phyloP scores from a whole-genome alignment of 2,888 invertebrate genomes.

The Dryobota labecula region DNA sequence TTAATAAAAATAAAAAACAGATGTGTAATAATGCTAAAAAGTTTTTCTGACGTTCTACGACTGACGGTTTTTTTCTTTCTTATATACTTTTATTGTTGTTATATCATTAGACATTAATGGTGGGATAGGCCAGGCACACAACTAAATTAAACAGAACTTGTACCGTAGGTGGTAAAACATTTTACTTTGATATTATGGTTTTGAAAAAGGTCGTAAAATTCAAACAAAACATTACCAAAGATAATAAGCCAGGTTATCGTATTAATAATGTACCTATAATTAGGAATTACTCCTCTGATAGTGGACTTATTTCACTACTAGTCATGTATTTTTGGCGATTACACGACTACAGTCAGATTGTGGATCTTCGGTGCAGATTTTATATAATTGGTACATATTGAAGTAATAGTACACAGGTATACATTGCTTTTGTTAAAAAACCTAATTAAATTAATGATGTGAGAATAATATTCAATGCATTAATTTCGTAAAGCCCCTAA shows the following conservation, averaged over 20 bases:
- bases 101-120: not conserved
- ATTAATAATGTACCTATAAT: not conserved
- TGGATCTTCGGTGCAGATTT: not conserved
- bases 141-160: not conserved
- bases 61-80: not conserved
- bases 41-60: no score
- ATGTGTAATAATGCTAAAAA: no score
- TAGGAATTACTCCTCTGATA: not conserved
- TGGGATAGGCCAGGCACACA: not conserved
- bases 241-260: not conserved
- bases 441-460: conserved; percentile 39
- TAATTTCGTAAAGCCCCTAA: conserved; percentile 27
- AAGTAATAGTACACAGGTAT: not conserved
- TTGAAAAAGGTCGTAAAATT: not conserved
- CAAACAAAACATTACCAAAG: not conserved
- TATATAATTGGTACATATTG: not conserved
- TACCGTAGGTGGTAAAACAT: not conserved
- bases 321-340: not conserved
- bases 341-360: not conserved
- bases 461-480: conserved; percentile 27
- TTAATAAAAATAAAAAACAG: no score
- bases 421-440: not conserved
- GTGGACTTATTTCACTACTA: not conserved
- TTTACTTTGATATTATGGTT: not conserved
- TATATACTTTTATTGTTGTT: not conserved